Evolutionary conservation across 2,797 vertebrate species (phyloP).

Genomic region (Trachops cirrhosus): DNA sequence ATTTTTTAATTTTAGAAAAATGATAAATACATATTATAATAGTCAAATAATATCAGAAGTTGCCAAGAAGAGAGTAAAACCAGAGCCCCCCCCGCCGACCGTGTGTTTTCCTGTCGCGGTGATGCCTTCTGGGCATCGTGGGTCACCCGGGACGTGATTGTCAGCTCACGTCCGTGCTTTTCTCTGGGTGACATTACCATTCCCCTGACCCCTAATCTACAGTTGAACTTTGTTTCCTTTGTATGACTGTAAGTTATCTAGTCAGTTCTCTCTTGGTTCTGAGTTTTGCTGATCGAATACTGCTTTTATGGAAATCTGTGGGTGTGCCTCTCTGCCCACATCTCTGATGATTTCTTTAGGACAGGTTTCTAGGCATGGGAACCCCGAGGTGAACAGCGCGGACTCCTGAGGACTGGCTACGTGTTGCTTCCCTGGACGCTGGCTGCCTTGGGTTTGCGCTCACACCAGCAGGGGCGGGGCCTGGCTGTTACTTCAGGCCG

Average conservation of each 20-base stretch:
- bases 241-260: neutral
- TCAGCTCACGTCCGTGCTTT: neutral
- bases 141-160: neutral
- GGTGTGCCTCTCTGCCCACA: too few relatives aligned
- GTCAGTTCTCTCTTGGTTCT: neutral
- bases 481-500: neutral
- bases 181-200: too few relatives aligned
- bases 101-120: neutral
- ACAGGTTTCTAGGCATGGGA: neutral
- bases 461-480: neutral
- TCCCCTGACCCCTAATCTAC: too few relatives aligned
- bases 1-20: neutral
- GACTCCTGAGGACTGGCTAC: fast-evolving
- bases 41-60: neutral
- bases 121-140: neutral
- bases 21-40: neutral
- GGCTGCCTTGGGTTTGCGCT: neutral
- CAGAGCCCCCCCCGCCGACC: neutral
- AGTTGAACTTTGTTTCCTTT: neutral
- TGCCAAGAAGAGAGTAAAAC: neutral
- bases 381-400: too few relatives aligned
- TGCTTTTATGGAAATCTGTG: neutral
- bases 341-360: neutral
- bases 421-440: neutral
- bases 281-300: neutral